Base-by-base conservation (phyloP, 2,113 vertebrate species). In the Camelus dromedarius region DNA sequence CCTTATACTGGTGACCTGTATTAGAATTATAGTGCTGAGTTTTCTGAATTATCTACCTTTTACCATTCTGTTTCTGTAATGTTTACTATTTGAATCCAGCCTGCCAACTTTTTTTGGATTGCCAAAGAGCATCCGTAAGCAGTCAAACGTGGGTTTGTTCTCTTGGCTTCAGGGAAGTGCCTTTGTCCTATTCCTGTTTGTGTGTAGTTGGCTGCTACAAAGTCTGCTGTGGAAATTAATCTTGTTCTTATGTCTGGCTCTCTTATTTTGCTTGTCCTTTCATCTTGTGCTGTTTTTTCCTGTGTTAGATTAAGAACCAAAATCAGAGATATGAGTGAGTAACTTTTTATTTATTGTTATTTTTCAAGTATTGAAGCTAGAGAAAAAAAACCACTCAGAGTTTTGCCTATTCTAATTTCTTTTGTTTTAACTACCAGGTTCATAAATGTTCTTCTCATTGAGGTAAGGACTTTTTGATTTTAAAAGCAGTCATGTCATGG, bases 181-280 rank as follows among this genome's bases (percentile, higher is more conserved):
- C 24, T 83, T 93, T 93, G 69, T 42, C 84, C 42, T 73, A 30
- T 94, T 95, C 12, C 64, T 81, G 12, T 91, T 70, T 69, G 11
- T 77, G 15, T 82, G 64, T 70, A 66, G 62, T 81, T 96, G 22
- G 20, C 85, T 97, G 87, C 46, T 84, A 86, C 20, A 91, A 94
- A 92, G 88, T 96, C 91, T 97, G 30, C 66, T 90, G n/a, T 95
- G 83, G 95, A 97, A 97, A 38, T 94, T 94, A 85, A 96, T 93
- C 76, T 93, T 70, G 93, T 94, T 89, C n/a, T 56, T 54, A 96
- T 93, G 60, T 77, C 0, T 5, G 75, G 32, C 88, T 96, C 81
- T 92, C 50, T 97, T 97, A 94, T 93, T 96, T 97, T 96, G 96
- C 86, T 97, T 96, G 93, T 96, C 58, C 79, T 95, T 0, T 1